Evolutionary conservation across 2,888 invertebrate species (phyloP).

Genomic region (Trichopria drosophilae): DNA sequence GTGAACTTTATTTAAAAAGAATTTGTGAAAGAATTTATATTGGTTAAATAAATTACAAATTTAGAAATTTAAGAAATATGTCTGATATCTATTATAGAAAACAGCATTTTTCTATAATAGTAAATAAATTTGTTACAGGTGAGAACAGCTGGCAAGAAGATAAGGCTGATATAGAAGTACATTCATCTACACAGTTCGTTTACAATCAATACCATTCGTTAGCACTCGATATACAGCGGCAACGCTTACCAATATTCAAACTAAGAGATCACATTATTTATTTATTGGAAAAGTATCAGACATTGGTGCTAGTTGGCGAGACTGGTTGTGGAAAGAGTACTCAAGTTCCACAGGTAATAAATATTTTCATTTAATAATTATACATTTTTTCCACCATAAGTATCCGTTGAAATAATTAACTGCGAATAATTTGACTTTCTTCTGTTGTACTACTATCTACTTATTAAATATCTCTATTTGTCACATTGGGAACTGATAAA

Average conservation of each 20-base stretch:
- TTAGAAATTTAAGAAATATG: too few relatives aligned
- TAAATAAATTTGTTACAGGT: conserved; percentile 35
- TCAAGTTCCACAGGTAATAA: conserved; percentile 85
- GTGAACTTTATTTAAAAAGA: too few relatives aligned
- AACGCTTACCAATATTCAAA: conserved; percentile 84
- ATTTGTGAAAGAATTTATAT: conserved; percentile 8
- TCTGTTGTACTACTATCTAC: too few relatives aligned
- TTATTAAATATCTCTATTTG: too few relatives aligned
- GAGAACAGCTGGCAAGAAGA: conserved; percentile 55
- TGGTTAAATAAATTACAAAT: too few relatives aligned
- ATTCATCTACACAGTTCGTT: conserved; percentile 68
- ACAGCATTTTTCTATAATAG: background rate
- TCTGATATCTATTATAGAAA: background rate
- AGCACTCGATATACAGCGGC: conserved; percentile 81
- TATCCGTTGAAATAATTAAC: too few relatives aligned
- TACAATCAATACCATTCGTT: conserved; percentile 85
- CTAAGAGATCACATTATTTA: conserved; percentile 86
- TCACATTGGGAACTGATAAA: too few relatives aligned
- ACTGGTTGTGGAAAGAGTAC: conserved; percentile 97
- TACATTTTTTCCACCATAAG: too few relatives aligned
- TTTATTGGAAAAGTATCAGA: conserved; percentile 86
- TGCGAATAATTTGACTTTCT: too few relatives aligned
- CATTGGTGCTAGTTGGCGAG: conserved; percentile 86
- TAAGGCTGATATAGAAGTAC: conserved; percentile 64
- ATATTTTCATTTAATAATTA: conserved; percentile 16